Conservation (phyloP, 1,140 invertebrate species). For the Carposina sasakii region DNA sequence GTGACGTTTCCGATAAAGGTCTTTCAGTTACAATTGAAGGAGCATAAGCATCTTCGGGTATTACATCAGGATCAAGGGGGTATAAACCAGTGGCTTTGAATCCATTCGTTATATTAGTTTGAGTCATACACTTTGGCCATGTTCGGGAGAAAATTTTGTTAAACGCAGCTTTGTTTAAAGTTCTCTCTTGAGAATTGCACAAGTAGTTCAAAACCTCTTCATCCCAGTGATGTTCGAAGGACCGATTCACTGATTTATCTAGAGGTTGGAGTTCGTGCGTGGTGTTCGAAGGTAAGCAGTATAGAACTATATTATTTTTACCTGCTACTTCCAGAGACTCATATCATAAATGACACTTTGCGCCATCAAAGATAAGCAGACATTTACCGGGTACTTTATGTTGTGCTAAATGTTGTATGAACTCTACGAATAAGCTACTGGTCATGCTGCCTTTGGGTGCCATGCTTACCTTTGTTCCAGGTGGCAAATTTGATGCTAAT, state of each 20-base stretch:
- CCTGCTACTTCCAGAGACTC: constrained; percentile 34
- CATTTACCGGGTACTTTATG: constrained; percentile 27
- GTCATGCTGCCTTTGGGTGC: constrained; percentile 54
- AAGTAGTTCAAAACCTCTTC: constrained; percentile 28
- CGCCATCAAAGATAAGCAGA: constrained; percentile 53
- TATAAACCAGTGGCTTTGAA: constrained; percentile 28
- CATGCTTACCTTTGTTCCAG: constrained; percentile 34
- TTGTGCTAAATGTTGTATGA: constrained; percentile 39
- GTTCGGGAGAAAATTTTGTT: constrained; percentile 21
- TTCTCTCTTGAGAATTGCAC: constrained; percentile 15
- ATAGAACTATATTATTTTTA: constrained; percentile 30
- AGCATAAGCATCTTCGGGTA: constrained; percentile 19
- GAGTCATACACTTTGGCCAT: constrained; percentile 29
- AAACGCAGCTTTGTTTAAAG: constrained; percentile 25
- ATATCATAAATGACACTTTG: constrained; percentile 32
- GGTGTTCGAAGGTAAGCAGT: constrained; percentile 49
- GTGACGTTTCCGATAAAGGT: constrained; percentile 4
- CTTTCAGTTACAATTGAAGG: constrained; percentile 19
- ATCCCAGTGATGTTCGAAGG: constrained; percentile 53
- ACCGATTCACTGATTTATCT: constrained; percentile 42
- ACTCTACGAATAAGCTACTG: constrained; percentile 35
- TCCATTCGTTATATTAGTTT: constrained; percentile 24
- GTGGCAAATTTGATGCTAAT: constrained; percentile 33
- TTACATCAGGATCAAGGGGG: constrained; percentile 19
- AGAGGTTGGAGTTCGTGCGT: constrained; percentile 55